Base-by-base conservation (phyloP, 2,113 vertebrate genomes). In the Actinemys pallida region DNA sequence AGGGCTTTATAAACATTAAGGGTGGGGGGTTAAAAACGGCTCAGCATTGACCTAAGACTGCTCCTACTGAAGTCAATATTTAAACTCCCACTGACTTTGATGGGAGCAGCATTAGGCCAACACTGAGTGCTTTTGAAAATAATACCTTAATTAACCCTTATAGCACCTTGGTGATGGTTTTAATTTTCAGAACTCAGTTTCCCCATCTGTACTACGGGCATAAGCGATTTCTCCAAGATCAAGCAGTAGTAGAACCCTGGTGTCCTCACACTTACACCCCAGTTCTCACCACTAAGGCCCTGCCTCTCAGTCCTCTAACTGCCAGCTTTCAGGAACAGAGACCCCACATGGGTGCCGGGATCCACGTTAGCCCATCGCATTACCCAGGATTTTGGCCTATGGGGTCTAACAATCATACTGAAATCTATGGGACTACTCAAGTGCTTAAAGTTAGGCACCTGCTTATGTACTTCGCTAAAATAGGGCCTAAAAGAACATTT, bases 1-100 rank as follows among this genome's bases (percentile, higher is more conserved):
- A 86, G 45, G 90, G 49, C 90, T 93, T 69, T 65, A 65, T 81
- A 93, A 88, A 92, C 29, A 69, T 65, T 52, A 39, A 12, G 8
- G 35, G 22, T 53, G 65, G 56, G n/a, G 13, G 5, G 27, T 79
- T 85, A 83, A 49, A 27, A 29, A n/a, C 25, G 8, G 5, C 83
- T 90, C 80, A 47, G 52, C 49, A 10, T 16, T 53, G 72, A 12
- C 20, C 56, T 25, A 59, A 86, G 82, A 57, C 81, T 90, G 57
- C 76, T 56, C 13, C 17, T 0, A 0, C 29, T 24, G 53, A 83
- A 83, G 52, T 42, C 13, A 27, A 10, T 2, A 1, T 27, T 1
- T 5, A 14, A 16, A 5, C 5, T 39, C 84, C 49, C 57, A 62
- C 54, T 53, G 29, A 8, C 75, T 83, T 78, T 79, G 53, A 25